phyloP scores from a whole-genome alignment of 2,888 invertebrate species.

The Frankliniella intonsa region DNA sequence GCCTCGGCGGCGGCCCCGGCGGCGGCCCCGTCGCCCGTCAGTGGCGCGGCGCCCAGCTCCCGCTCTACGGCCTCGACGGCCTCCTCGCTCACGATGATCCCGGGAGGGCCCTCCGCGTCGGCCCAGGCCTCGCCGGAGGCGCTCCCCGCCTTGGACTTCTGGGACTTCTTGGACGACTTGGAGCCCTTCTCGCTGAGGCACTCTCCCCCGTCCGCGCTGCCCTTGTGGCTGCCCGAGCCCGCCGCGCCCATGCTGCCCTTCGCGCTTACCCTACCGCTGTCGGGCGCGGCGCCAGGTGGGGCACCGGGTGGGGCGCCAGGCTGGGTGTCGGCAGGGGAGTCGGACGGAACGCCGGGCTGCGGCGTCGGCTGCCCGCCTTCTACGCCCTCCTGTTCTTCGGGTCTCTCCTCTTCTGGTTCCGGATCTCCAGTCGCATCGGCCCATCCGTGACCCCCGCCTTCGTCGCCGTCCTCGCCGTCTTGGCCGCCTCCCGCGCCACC shows the following conservation, averaged over 20 bases:
- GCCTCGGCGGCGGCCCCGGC: not conserved
- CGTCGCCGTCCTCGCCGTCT: not conserved
- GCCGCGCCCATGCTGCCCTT: not conserved
- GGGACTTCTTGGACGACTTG: conserved; percentile 3
- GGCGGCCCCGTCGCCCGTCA: not conserved
- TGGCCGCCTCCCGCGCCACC: not conserved
- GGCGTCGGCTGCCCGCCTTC: not conserved
- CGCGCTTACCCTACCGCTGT: not conserved
- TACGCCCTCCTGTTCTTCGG: not conserved
- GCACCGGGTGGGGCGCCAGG: not conserved
- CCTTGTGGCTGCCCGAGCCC: not conserved
- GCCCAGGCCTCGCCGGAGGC: not conserved
- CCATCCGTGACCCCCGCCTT: not conserved
- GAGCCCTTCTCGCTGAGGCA: conserved; percentile 12
- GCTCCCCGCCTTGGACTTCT: not conserved
- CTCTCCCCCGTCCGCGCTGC: conserved; percentile 1
- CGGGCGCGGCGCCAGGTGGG: not conserved
- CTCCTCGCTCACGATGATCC: not conserved
- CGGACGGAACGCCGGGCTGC: not conserved
- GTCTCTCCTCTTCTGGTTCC: not conserved
- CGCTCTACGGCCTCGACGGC: not conserved
- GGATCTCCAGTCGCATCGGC: not conserved
- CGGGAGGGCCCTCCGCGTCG: conserved; percentile 4
- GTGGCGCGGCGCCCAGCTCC: not conserved
- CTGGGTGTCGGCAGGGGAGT: not conserved